Conservation (phyloP, 2,888 invertebrate species). For the Ceraclea dissimilis region DNA sequence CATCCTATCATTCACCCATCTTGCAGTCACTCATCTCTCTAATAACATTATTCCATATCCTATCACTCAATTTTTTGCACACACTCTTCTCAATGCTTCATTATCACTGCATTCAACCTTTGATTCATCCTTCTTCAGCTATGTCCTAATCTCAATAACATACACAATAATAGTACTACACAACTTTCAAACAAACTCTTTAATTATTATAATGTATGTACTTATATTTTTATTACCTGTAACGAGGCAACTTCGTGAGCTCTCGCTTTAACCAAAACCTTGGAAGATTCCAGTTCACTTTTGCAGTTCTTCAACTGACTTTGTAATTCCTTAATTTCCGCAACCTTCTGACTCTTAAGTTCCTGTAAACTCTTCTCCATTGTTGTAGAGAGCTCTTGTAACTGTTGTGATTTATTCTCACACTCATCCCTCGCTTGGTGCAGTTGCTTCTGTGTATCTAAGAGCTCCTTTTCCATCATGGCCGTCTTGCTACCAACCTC, state of each 20-base stretch:
- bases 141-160: too few species aligned
- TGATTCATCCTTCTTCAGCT: too few species aligned
- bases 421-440: slow-evolving; percentile 16
- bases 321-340: slow-evolving; percentile 51
- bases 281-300: slow-evolving; percentile 35
- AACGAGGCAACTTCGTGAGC: slow-evolving; percentile 25
- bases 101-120: too few species aligned
- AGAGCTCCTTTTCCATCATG: slow-evolving; percentile 18
- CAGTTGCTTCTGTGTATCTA: slow-evolving; percentile 14
- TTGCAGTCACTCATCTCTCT: too few species aligned
- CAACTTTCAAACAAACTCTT: too few species aligned
- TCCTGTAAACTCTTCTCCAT: slow-evolving; percentile 22
- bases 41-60: too few species aligned
- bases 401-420: slow-evolving; percentile 17
- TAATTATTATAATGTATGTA: too few species aligned
- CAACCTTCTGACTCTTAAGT: slow-evolving; percentile 40
- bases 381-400: slow-evolving; percentile 17
- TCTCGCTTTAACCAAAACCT: slow-evolving; percentile 32
- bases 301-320: slow-evolving; percentile 47
- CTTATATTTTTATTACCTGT: slow-evolving; percentile 19
- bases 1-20: too few species aligned
- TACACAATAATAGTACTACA: too few species aligned
- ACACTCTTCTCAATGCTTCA: too few species aligned
- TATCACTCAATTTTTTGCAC: too few species aligned
- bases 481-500: slow-evolving; percentile 15